Percentiles rank a stretch among this genome's conserved stretches.
These are phyloP conservation scores for Crenichthys baileyi DNA, from an alignment of 2,797 vertebrate genomes.

Conservation along the genomic window DNA sequence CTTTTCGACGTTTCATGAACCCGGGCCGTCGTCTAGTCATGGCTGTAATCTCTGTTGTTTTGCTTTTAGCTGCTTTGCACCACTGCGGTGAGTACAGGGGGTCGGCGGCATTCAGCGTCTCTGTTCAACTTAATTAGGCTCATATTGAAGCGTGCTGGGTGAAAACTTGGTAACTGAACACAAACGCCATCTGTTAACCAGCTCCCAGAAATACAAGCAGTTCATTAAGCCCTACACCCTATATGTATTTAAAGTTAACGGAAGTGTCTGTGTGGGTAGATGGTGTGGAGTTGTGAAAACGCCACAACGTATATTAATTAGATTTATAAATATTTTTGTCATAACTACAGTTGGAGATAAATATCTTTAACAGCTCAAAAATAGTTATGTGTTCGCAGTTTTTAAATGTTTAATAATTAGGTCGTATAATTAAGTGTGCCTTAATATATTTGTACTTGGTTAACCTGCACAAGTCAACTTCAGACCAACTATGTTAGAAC, in stretches of 20 bases:
- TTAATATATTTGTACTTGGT: too few relatives aligned
- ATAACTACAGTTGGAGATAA: background rate
- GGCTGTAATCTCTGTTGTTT: constrained; percentile 9
- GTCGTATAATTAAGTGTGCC: background rate
- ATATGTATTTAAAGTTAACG: background rate
- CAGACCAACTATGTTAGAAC: background rate
- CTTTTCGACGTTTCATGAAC: rapidly evolving
- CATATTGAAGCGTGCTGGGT: background rate
- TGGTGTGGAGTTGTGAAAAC: background rate
- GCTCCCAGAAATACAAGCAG: background rate
- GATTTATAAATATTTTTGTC: background rate
- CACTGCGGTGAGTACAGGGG: constrained; percentile 33
- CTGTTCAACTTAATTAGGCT: background rate
- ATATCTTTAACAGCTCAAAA: background rate
- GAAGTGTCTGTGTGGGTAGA: constrained; percentile 14
- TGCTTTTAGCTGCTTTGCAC: constrained; percentile 10
- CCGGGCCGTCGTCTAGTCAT: background rate
- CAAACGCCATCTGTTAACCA: background rate
- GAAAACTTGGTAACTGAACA: background rate
- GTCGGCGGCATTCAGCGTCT: background rate
- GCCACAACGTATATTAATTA: background rate
- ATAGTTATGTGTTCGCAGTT: background rate
- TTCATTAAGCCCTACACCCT: too few relatives aligned
- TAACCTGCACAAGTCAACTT: too few relatives aligned
- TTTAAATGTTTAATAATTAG: background rate